Conservation (phyloP, 2,797 vertebrate species). For the Chelon labrosus region DNA sequence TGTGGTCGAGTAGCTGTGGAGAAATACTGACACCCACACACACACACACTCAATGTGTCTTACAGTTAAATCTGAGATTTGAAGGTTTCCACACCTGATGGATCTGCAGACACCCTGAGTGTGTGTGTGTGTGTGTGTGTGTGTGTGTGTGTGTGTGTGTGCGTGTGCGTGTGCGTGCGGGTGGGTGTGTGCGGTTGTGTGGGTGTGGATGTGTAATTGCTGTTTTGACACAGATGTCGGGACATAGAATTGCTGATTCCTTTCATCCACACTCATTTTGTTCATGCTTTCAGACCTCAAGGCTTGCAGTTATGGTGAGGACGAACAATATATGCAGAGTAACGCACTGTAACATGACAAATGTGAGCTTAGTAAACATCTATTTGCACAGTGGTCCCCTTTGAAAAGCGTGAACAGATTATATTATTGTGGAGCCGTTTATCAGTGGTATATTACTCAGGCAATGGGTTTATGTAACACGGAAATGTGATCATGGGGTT, state of each 20-base stretch:
- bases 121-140: constrained; percentile 30
- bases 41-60: constrained; percentile 20
- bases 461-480: not conserved
- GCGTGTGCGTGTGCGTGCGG: constrained; percentile 22
- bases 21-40: constrained; percentile 15
- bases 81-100: constrained; percentile 39
- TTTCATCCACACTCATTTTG: constrained; percentile 50
- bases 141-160: constrained; percentile 27
- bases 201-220: constrained; percentile 70
- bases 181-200: constrained; percentile 29
- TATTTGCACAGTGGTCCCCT: constrained; percentile 26
- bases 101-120: constrained; percentile 26
- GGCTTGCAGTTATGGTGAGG: constrained; percentile 29
- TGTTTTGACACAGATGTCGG: constrained; percentile 73
- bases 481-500: not conserved
- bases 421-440: constrained; percentile 11
- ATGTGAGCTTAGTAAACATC: constrained; percentile 42
- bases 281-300: constrained; percentile 37
- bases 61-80: constrained; percentile 33
- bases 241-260: constrained; percentile 36
- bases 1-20: constrained; percentile 33
- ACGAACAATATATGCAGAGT: constrained; percentile 28
- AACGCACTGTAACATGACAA: constrained; percentile 39
- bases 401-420: constrained; percentile 30
- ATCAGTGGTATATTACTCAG: not conserved